Evolutionary conservation across 2,888 invertebrate species (phyloP).

Genomic region (Microchrysa polita): DNA sequence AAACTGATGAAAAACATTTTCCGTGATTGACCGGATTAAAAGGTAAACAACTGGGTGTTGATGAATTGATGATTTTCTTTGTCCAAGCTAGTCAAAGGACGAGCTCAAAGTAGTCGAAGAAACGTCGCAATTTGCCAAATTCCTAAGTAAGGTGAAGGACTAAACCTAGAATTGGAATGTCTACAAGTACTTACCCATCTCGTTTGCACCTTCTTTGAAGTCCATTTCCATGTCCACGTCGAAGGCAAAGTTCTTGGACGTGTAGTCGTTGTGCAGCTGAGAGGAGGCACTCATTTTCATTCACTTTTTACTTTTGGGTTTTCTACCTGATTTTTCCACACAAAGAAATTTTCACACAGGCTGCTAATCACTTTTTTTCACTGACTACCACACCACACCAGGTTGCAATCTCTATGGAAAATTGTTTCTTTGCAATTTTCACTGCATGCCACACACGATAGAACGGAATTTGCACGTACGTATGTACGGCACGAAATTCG

Average conservation of each 20-base stretch:
- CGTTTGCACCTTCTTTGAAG: constrained; percentile 47
- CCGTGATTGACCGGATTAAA: background rate
- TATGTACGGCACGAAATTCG: no score
- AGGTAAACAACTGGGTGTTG: no score
- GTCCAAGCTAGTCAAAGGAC: background rate
- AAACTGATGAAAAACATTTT: background rate
- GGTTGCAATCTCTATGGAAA: background rate
- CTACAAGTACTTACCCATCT: constrained; percentile 48
- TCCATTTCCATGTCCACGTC: constrained; percentile 64
- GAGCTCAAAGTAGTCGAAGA: background rate
- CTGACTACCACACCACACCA: no score
- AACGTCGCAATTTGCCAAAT: background rate
- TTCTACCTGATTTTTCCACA: no score
- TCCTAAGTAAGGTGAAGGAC: background rate
- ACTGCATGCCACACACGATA: background rate
- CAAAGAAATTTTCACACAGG: background rate
- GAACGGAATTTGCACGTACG: no score
- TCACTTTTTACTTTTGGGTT: background rate
- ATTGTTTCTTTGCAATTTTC: background rate
- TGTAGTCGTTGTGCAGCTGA: background rate
- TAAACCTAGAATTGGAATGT: background rate
- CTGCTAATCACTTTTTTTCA: background rate
- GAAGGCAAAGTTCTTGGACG: constrained; percentile 62
- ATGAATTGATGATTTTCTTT: no score
- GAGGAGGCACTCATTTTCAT: constrained; percentile 27